Percentiles rank a stretch among this genome's conserved stretches.
These are phyloP conservation scores for Whitmania pigra DNA, from an alignment of 1,140 invertebrate species.

Conservation along the genomic window DNA sequence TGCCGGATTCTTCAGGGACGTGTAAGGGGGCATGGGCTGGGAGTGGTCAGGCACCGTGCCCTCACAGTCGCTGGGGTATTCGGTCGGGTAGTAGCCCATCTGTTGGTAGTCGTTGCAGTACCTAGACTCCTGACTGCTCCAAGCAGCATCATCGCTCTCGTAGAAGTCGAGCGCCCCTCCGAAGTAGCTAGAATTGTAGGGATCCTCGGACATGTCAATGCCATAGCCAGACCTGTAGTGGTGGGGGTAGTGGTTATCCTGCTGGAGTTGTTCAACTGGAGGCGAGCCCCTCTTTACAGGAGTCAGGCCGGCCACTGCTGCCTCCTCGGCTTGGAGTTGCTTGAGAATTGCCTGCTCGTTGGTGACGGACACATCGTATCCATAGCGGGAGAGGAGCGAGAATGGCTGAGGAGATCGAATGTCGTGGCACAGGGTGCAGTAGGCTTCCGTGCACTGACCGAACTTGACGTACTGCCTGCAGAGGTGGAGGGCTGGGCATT, in stretches of 20 bases:
- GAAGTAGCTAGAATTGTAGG: too few relatives aligned
- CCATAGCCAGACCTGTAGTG: not conserved
- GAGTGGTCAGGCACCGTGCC: not conserved
- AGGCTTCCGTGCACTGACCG: not conserved
- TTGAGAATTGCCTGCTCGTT: not conserved
- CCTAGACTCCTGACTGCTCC: too few relatives aligned
- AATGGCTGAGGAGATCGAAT: not conserved
- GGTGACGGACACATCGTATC: not conserved
- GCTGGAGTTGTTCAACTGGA: not conserved
- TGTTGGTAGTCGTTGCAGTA: constrained; percentile 4
- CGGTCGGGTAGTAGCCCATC: constrained; percentile 6
- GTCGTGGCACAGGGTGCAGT: not conserved
- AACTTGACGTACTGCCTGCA: constrained; percentile 1
- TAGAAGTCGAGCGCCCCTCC: too few relatives aligned
- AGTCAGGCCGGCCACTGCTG: not conserved
- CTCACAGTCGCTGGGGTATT: constrained; percentile 11
- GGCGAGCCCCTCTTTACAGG: not conserved
- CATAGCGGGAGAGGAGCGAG: not conserved
- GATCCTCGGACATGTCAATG: too few relatives aligned
- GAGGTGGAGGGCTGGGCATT: not conserved
- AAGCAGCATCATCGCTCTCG: too few relatives aligned
- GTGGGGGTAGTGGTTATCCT: not conserved
- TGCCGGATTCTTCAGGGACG: constrained; percentile 11
- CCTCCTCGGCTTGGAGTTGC: not conserved
- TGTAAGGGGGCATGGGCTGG: not conserved